Conservation (phyloP, 2,888 invertebrate genomes). For the Oligia fasciuncula region DNA sequence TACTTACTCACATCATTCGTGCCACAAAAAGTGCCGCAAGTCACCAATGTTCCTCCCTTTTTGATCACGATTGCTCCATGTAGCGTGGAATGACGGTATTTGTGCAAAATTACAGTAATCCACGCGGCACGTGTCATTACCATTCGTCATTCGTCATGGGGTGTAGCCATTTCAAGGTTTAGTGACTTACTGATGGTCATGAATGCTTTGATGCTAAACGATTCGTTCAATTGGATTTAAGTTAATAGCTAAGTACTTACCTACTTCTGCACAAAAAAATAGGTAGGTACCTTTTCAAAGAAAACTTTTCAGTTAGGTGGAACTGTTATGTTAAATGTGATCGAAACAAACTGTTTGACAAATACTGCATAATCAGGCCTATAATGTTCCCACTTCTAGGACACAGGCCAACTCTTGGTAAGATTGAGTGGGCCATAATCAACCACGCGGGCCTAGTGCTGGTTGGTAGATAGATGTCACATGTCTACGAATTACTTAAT, state of each 20-base stretch:
- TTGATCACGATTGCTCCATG: slow-evolving; percentile 16
- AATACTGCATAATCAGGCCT: background rate
- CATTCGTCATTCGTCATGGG: slow-evolving; percentile 43
- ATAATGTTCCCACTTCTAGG: background rate
- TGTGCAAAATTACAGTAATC: slow-evolving; percentile 46
- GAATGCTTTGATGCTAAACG: background rate
- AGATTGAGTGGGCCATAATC: background rate
- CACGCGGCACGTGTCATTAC: slow-evolving; percentile 47
- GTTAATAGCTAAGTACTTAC: background rate
- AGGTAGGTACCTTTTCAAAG: no score
- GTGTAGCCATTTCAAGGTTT: slow-evolving; percentile 11
- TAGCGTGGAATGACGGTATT: slow-evolving; percentile 35
- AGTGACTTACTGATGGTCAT: background rate
- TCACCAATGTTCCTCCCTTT: slow-evolving; percentile 14
- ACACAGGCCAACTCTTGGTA: background rate
- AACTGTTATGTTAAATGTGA: background rate
- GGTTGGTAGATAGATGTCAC: no score
- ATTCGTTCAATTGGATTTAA: background rate
- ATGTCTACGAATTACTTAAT: background rate
- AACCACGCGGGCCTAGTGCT: background rate
- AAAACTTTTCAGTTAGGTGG: background rate
- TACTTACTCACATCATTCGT: background rate
- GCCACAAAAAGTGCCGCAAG: background rate
- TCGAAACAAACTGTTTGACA: background rate
- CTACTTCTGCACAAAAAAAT: background rate